phyloP scores from a whole-genome alignment of 2,888 invertebrate species.

The Silvanus unidentatus region DNA sequence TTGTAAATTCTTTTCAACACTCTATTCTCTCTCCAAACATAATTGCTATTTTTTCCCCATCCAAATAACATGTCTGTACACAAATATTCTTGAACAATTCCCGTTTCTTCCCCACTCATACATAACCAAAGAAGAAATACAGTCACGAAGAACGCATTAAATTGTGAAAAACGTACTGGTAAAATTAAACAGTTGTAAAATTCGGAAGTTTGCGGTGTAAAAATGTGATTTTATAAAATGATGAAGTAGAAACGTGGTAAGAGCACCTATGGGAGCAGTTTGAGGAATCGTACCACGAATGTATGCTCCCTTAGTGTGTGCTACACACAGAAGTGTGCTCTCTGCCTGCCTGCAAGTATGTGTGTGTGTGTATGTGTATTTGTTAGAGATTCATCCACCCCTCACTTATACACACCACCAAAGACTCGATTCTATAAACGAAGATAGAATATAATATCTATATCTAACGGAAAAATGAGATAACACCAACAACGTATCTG shows the following conservation, averaged over 20 bases:
- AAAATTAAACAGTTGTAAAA: slow-evolving; percentile 33
- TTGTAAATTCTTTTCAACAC: too few species aligned
- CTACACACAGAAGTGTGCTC: too few species aligned
- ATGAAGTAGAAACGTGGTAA: slow-evolving; percentile 29
- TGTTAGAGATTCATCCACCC: not conserved
- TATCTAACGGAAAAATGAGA: slow-evolving; percentile 23
- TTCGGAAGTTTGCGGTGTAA: slow-evolving; percentile 31
- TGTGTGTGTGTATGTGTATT: too few species aligned
- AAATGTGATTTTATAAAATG: slow-evolving; percentile 35
- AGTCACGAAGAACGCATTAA: slow-evolving; percentile 19
- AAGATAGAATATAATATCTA: slow-evolving; percentile 22
- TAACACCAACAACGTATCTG: slow-evolving; percentile 28
- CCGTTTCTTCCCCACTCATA: not conserved
- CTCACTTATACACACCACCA: not conserved
- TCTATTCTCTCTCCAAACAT: too few species aligned
- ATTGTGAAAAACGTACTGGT: slow-evolving; percentile 17
- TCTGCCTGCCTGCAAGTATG: too few species aligned
- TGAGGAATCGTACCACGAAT: slow-evolving; percentile 15
- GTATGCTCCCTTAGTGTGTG: slow-evolving; percentile 1
- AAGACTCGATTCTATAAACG: slow-evolving; percentile 9
- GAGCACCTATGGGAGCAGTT: slow-evolving; percentile 31
- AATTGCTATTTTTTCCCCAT: too few species aligned
- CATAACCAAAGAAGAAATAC: not conserved
- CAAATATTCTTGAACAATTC: too few species aligned
- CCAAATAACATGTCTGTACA: too few species aligned